A percentile compares a stretch with the other conserved stretches of the same genome.
Evolutionary conservation across 2,113 vertebrate species (phyloP).

Genomic region (Pavo muticus): DNA sequence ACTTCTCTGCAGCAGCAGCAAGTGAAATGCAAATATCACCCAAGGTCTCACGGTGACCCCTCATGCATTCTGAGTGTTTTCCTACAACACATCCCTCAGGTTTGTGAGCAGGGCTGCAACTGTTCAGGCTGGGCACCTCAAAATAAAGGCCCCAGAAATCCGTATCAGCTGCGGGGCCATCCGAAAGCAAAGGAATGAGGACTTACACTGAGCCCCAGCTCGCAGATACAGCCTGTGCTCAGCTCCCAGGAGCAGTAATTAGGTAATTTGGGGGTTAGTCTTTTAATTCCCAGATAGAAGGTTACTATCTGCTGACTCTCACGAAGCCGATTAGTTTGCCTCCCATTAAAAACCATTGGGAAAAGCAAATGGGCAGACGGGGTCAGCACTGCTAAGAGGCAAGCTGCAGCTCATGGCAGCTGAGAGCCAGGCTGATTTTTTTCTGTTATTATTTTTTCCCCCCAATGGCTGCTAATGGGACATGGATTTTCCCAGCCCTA

Average conservation of each 20-base stretch:
- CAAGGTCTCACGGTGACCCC: neutral
- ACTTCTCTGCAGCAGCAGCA: neutral
- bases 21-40: neutral
- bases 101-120: neutral
- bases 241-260: neutral
- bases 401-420: slow-evolving; percentile 33
- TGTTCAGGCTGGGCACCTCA: neutral
- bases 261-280: slow-evolving; percentile 31
- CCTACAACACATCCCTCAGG: neutral
- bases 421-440: neutral
- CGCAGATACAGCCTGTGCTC: neutral
- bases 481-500: slow-evolving; percentile 64
- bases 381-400: neutral
- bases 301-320: neutral
- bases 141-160: neutral
- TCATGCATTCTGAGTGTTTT: neutral
- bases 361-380: slow-evolving; percentile 38
- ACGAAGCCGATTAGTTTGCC: neutral
- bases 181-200: neutral
- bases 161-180: accelerated
- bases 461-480: slow-evolving; percentile 53
- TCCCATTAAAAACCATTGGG: slow-evolving; percentile 40
- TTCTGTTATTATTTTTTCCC: slow-evolving; percentile 11
- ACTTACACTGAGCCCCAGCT: neutral
- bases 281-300: slow-evolving; percentile 8